phyloP scores from a whole-genome alignment of 2,888 invertebrate genomes.

The Calliscelio sp. region DNA sequence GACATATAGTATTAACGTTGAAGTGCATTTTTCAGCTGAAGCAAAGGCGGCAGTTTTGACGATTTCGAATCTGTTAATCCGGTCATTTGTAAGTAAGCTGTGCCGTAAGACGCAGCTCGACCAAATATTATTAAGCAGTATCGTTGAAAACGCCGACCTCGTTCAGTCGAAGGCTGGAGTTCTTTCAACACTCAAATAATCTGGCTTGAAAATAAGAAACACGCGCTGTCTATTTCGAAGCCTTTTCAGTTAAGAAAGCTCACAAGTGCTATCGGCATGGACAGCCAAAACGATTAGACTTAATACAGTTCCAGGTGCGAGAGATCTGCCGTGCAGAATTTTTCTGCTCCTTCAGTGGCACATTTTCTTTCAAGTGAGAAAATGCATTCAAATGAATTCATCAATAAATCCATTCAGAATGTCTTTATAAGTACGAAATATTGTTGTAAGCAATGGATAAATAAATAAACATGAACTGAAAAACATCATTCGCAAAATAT shows the following conservation, averaged over 20 bases:
- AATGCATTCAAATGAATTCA: slow-evolving; percentile 55
- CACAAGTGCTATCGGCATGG: slow-evolving; percentile 76
- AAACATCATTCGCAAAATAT: too few species aligned
- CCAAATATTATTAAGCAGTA: slow-evolving; percentile 82
- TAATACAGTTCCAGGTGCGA: slow-evolving; percentile 79
- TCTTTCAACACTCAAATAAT: slow-evolving; percentile 76
- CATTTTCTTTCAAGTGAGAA: slow-evolving; percentile 61
- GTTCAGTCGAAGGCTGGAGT: slow-evolving; percentile 57
- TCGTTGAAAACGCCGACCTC: slow-evolving; percentile 61
- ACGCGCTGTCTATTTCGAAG: slow-evolving; percentile 81
- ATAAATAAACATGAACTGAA: too few species aligned
- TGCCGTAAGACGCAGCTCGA: slow-evolving; percentile 80
- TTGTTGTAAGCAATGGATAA: too few species aligned
- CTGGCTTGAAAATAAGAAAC: slow-evolving; percentile 80
- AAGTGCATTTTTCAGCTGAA: slow-evolving; percentile 62
- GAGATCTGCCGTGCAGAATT: slow-evolving; percentile 67
- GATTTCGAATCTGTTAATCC: slow-evolving; percentile 81
- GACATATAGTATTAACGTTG: slow-evolving; percentile 51
- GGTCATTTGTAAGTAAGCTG: slow-evolving; percentile 82
- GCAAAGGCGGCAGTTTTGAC: slow-evolving; percentile 69
- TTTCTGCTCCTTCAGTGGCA: slow-evolving; percentile 72
- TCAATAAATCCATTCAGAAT: slow-evolving; percentile 32
- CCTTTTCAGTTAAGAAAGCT: slow-evolving; percentile 72
- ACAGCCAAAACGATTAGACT: slow-evolving; percentile 77
- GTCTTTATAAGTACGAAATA: not conserved